Conservation (phyloP, 1,140 invertebrate species). For the Sinonovacula constricta region DNA sequence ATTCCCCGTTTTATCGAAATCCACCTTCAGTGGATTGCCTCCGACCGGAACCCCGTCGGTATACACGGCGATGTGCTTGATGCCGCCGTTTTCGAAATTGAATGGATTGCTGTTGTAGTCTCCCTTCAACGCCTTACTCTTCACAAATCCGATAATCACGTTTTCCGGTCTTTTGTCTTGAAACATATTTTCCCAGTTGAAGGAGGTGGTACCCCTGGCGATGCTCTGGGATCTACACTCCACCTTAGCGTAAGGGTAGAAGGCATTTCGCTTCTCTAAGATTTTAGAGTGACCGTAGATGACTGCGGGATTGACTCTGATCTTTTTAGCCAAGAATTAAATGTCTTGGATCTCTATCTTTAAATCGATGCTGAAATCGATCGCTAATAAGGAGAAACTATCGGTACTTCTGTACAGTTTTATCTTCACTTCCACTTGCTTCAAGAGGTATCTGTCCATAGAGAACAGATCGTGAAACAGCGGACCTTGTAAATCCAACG, state of each 20-base stretch:
- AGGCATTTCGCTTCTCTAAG: background rate
- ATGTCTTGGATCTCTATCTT: constrained; percentile 1
- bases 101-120: constrained; percentile 32
- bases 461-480: constrained; percentile 1
- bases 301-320: background rate
- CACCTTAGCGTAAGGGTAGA: background rate
- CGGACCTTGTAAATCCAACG: background rate
- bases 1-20: background rate
- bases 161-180: constrained; percentile 19
- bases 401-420: background rate
- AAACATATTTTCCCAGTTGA: constrained; percentile 13
- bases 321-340: background rate
- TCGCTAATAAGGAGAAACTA: background rate
- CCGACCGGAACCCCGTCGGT: constrained; percentile 28
- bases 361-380: background rate
- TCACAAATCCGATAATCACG: constrained; percentile 6
- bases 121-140: constrained; percentile 7
- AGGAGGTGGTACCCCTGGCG: background rate
- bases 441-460: background rate
- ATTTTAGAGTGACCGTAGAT: constrained; percentile 7
- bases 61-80: constrained; percentile 42
- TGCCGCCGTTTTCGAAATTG: constrained; percentile 39
- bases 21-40: background rate
- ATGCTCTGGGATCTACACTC: constrained; percentile 3
- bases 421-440: constrained; percentile 9